Evolutionary conservation across 2,888 invertebrate genomes (phyloP), one percentile per base, ranked within the genome.

Genomic region (Rotaria socialis): DNA sequence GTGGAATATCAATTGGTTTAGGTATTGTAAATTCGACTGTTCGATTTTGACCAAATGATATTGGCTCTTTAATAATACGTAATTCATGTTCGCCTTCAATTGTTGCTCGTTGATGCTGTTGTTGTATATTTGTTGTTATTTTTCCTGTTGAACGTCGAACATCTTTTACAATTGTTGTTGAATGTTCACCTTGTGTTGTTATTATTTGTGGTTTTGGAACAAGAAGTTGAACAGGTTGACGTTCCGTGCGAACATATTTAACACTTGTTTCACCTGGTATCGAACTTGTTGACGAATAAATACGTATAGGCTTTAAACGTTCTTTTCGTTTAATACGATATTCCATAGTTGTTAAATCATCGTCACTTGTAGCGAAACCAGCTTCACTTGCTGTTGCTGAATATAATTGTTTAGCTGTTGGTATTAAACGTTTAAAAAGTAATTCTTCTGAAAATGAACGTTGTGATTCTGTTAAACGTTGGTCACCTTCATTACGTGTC

Each of bases 261-360:
- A 75, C 16, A 43, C 47, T 47, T 22, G 75, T 75, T 75, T 75
- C 75, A 75, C 75, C 75, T 22, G 75, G 75, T 43, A 75, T 75
- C 22, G 75, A 75, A 14, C 24, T 75, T 43, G 75, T 75, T n/a
- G 75, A 75, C 11, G 75, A 41, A 67, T 35, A 27, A 43, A 75
- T 75, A 75, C 75, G 75, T 75, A 75, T 75, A 24, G 75, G 75
- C n/a, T 75, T 75, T 75, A 75, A 43, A 43, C 75, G 75, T 75
- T 75, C 75, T 47, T 75, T 75, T 24, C 43, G 41, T 43, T 47
- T 41, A 24, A 41, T 24, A 43, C 75, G 75, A 43, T 47, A 47
- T 75, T 75, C 75, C 41, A 41, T 41, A 2, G 41, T 41, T 43
- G 41, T 47, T 24, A 75, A 47, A 75, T 75, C 75, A 43, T 75